These are phyloP conservation scores for Craniophora ligustri DNA, from an alignment of 2,888 invertebrate species.

Conservation along the genomic window DNA sequence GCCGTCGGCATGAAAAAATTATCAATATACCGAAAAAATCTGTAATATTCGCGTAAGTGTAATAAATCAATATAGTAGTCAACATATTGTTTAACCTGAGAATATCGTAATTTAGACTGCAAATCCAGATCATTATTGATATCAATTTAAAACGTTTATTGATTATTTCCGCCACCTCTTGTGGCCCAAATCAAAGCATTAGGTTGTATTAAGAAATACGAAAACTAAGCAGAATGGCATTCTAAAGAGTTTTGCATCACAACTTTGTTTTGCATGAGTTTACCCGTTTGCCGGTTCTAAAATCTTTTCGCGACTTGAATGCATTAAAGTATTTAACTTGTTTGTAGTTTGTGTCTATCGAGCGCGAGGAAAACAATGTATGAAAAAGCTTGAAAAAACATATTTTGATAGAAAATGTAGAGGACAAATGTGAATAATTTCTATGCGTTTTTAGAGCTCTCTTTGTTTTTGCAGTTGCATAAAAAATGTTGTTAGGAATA, in stretches of 20 bases:
- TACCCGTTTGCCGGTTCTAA: conserved; percentile 76
- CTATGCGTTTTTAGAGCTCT: conserved; percentile 5
- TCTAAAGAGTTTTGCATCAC: conserved; percentile 83
- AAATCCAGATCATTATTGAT: neutral
- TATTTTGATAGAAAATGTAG: conserved; percentile 15
- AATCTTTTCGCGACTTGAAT: conserved; percentile 69
- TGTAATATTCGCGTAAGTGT: no score
- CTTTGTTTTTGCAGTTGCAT: no score
- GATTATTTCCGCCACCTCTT: conserved; percentile 57
- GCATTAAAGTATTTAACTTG: conserved; percentile 72
- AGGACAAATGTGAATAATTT: conserved; percentile 4
- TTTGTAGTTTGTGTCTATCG: conserved; percentile 52
- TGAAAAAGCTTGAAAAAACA: conserved; percentile 16
- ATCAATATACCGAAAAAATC: no score
- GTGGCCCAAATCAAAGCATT: conserved; percentile 63
- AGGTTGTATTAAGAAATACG: conserved; percentile 87
- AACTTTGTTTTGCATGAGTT: conserved; percentile 85
- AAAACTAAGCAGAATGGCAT: conserved; percentile 86
- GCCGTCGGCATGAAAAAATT: neutral
- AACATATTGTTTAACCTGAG: no score
- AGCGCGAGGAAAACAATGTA: conserved; percentile 29
- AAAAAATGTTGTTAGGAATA: no score
- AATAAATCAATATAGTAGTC: no score
- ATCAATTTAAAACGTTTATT: neutral
- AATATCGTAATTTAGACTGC: neutral